Evolutionary conservation across 2,797 vertebrate genomes (phyloP).

Genomic region (Antrozous pallidus): DNA sequence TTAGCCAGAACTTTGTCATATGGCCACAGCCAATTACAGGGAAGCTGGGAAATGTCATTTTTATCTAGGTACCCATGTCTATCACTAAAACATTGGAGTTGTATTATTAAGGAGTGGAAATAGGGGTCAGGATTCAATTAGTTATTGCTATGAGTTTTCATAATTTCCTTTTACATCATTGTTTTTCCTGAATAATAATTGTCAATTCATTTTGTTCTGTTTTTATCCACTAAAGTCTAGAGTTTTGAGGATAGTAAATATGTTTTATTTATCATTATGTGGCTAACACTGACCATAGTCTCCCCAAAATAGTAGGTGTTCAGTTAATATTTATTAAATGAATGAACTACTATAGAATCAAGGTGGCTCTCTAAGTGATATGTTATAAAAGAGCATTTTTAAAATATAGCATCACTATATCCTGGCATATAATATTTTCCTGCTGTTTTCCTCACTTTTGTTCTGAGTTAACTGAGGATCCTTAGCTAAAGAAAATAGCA

Average conservation of each 20-base stretch:
- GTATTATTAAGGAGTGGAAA: not conserved
- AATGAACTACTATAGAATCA: not conserved
- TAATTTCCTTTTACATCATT: not conserved
- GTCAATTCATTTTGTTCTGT: not conserved
- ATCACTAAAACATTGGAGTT: not conserved
- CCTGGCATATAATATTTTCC: not conserved
- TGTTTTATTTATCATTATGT: not conserved
- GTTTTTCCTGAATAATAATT: not conserved
- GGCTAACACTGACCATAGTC: not conserved
- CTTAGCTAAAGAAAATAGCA: not conserved
- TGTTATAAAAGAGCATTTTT: not conserved
- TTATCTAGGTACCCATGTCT: not conserved
- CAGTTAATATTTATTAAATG: not conserved
- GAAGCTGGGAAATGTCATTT: not conserved
- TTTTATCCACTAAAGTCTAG: not conserved
- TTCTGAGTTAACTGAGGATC: not conserved
- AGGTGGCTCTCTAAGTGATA: too few species aligned
- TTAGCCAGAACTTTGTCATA: not conserved
- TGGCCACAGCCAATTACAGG: not conserved
- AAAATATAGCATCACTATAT: not conserved
- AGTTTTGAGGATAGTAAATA: not conserved
- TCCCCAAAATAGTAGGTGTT: not conserved
- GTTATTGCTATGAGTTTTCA: not conserved
- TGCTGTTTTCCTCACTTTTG: not conserved
- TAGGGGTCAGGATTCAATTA: not conserved